A percentile compares a stretch with the other conserved stretches of the same genome.
phyloP scores from a whole-genome alignment of 2,797 vertebrate species.

The Amazonetta brasiliensis region DNA sequence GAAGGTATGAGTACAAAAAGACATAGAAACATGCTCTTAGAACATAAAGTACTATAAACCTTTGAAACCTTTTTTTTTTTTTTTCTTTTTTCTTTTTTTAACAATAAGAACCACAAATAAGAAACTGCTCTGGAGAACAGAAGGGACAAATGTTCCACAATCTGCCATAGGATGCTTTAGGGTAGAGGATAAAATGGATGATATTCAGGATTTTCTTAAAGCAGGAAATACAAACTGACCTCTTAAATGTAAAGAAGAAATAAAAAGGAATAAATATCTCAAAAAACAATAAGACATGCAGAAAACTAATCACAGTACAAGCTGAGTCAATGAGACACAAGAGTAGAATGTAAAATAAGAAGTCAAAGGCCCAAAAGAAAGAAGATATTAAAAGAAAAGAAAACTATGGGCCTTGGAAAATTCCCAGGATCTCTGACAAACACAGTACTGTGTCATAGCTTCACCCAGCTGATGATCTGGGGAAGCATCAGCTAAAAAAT shows the following conservation, averaged over 20 bases:
- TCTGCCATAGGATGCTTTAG: not conserved
- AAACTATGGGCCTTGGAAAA: not conserved
- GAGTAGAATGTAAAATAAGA: not conserved
- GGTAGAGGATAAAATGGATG: not conserved
- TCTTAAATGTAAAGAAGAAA: conserved; percentile 12
- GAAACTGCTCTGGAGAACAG: not conserved
- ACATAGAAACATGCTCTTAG: not conserved
- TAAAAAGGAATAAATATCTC: not conserved
- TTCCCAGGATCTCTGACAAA: not conserved
- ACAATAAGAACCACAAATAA: not conserved
- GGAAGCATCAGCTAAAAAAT: not conserved
- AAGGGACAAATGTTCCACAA: not conserved
- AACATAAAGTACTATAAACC: not conserved
- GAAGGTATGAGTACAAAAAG: not conserved
- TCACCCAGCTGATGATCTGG: not conserved
- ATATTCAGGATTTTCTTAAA: not conserved
- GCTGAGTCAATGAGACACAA: not conserved
- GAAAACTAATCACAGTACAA: not conserved
- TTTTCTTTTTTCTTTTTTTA: not conserved
- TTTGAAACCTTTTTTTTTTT: not conserved
- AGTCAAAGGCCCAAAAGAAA: not conserved
- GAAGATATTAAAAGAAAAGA: not conserved
- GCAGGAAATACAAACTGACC: not conserved
- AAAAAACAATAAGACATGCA: not conserved
- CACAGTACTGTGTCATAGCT: not conserved